Conservation (phyloP, 2,113 vertebrate genomes). For the Antechinus flavipes region DNA sequence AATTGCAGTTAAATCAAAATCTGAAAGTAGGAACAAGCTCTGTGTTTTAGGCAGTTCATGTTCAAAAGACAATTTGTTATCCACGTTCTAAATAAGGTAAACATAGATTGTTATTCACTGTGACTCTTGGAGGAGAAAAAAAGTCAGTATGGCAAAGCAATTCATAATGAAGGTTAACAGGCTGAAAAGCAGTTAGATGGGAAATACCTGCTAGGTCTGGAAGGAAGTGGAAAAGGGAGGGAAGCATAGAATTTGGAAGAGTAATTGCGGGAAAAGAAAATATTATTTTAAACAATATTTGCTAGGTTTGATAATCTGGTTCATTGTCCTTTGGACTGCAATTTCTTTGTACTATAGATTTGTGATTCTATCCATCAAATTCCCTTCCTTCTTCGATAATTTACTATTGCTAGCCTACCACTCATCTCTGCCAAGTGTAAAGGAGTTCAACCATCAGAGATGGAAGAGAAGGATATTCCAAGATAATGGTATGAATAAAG, state of each 20-base stretch:
- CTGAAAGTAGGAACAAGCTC: not conserved
- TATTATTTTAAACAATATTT: too few relatives aligned
- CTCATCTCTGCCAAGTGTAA: not conserved
- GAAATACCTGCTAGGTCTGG: not conserved
- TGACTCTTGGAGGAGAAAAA: not conserved
- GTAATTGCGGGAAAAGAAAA: not conserved
- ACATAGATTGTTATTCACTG: not conserved
- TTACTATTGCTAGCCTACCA: not conserved
- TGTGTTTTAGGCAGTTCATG: not conserved
- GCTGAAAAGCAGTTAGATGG: not conserved
- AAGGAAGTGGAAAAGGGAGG: not conserved
- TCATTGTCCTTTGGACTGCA: not conserved
- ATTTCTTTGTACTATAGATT: not conserved
- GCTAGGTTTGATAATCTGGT: too few relatives aligned
- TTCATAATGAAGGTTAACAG: not conserved
- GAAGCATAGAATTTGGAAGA: not conserved
- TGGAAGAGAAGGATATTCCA: not conserved
- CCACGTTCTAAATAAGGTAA: not conserved
- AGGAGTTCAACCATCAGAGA: not conserved
- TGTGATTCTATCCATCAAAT: too few relatives aligned
- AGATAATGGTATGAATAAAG: not conserved
- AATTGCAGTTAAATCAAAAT: not conserved
- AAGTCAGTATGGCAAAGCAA: not conserved
- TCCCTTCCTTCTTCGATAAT: not conserved
- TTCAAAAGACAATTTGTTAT: not conserved